These are phyloP conservation scores for Drosophila bifasciata DNA, from an alignment of 1,140 invertebrate genomes.

Conservation along the genomic window DNA sequence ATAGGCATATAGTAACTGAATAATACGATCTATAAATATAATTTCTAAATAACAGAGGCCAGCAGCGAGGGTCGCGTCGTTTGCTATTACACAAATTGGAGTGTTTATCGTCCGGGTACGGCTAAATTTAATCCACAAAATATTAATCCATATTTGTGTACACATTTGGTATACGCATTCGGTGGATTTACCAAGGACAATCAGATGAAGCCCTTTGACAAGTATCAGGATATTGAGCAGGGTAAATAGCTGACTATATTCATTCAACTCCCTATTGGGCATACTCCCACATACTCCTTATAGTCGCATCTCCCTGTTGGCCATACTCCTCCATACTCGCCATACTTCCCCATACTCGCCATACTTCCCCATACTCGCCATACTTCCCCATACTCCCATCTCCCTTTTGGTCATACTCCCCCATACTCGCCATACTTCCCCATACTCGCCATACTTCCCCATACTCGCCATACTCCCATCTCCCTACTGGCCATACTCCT, in stretches of 20 bases:
- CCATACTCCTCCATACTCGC: no score
- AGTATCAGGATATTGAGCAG: constrained; percentile 97
- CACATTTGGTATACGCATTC: constrained; percentile 97
- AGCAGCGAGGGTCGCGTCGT: constrained; percentile 89
- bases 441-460: no score
- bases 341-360: no score
- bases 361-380: constrained; percentile 48
- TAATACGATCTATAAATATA: no score
- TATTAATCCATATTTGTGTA: constrained; percentile 97
- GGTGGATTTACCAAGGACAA: constrained; percentile 96
- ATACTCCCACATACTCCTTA: no score
- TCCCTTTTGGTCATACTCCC: no score
- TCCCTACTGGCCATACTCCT: no score
- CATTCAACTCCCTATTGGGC: no score
- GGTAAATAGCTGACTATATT: constrained; percentile 88
- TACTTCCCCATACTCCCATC: constrained; percentile 41
- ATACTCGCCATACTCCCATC: constrained; percentile 41
- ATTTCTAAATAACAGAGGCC: no score
- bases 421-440: no score
- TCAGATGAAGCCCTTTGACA: constrained; percentile 95
- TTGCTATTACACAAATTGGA: constrained; percentile 98
- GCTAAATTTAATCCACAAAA: constrained; percentile 97
- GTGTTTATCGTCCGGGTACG: constrained; percentile 93
- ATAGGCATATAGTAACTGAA: no score
- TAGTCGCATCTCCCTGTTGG: constrained; percentile 9